Evolutionary conservation across 2,113 vertebrate genomes (phyloP).

Genomic region (Sceloporus tristichus): DNA sequence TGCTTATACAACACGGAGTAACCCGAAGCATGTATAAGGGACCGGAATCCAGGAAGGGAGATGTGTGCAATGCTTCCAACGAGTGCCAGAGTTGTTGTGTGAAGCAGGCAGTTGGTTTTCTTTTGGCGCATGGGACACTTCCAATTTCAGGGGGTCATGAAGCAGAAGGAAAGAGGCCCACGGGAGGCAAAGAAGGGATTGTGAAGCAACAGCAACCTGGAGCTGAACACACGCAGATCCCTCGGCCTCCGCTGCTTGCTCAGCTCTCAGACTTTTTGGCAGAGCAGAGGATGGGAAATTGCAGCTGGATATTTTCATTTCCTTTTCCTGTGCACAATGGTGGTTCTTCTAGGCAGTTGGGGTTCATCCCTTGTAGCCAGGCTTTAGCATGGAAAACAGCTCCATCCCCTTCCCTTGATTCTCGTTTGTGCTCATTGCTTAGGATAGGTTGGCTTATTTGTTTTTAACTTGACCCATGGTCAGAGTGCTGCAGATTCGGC

Average conservation of each 20-base stretch:
- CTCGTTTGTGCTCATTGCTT: not conserved
- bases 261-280: slow-evolving; percentile 44
- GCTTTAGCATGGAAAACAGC: not conserved
- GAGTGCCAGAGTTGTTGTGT: slow-evolving; percentile 40
- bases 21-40: not conserved
- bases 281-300: slow-evolving; percentile 51
- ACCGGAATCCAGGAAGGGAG: not conserved
- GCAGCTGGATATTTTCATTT: slow-evolving; percentile 42
- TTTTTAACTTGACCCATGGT: too few relatives aligned
- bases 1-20: not conserved
- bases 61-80: slow-evolving; percentile 2
- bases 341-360: not conserved
- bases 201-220: slow-evolving; percentile 44
- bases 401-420: not conserved
- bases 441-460: too few relatives aligned
- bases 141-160: slow-evolving; percentile 46
- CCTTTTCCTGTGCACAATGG: slow-evolving; percentile 15
- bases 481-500: too few relatives aligned
- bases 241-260: slow-evolving; percentile 55
- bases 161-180: slow-evolving; percentile 50
- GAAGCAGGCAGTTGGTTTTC: slow-evolving; percentile 41
- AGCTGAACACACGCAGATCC: slow-evolving; percentile 63
- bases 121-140: slow-evolving; percentile 46
- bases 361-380: not conserved
- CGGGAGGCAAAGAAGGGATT: slow-evolving; percentile 48